Base-by-base conservation (phyloP, 2,797 vertebrate species). In the Trematomus bernacchii region DNA sequence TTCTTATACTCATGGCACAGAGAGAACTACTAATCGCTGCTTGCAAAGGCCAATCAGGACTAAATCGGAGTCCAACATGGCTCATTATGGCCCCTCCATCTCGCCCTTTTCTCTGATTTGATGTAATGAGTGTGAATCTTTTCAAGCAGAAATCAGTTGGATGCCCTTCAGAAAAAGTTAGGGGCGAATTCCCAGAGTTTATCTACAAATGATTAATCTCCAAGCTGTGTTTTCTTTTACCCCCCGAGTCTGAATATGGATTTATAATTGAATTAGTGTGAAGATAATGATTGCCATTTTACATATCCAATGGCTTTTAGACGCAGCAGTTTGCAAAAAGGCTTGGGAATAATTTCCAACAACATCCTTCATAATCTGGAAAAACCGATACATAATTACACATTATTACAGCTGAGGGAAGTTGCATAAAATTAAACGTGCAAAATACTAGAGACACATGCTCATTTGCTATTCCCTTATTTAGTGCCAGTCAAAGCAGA, bases 221-320 rank as follows among this genome's bases (percentile, higher is more conserved):
- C 30, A n/a, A 50, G 67, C 16, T 6, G 12, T 55, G 62, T 51
- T 44, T 30, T 4, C 23, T 3, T 30, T 27, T 4, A 2, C 7
- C 33, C 33, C 33, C 33, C 1, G 10, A 47, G 40, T 63, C 68
- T 30, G 40, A 76, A 77, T 50, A 65, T 73, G 73, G 71, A 78
- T 85, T 80, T 37, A 70, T 79, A 74, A 82, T 82, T 23, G 79
- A 77, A 77, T 86, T 68, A 19, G 23, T 43, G 46, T 54, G 61
- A 48, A 59, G 73, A 75, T 76, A 72, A 71, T 53, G 54, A 86
- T 68, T 10, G 12, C 18, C 12, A 6, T 72, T 73, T 72, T 42
- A 11, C 63, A 53, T 67, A 75, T 71, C 43, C 23, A 50, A 69
- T 47, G 27, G 30, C n/a, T 57, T 78, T 77, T 21, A n/a, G 67